Evolutionary conservation across 2,888 invertebrate species (phyloP).

Genomic region (Metacarcinus magister): DNA sequence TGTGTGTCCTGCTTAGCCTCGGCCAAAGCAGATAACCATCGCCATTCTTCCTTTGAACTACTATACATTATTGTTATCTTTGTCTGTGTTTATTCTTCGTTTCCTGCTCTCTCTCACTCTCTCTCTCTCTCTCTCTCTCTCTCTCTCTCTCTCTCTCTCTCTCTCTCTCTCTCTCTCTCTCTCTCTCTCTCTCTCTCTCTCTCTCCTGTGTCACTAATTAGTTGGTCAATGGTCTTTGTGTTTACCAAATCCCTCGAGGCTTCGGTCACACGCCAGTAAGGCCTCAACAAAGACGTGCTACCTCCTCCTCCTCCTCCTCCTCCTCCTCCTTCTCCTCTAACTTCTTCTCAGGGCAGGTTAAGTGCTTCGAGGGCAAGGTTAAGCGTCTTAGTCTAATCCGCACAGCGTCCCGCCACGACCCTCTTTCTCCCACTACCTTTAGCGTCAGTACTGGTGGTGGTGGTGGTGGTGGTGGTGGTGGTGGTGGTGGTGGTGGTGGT

Average conservation of each 20-base stretch:
- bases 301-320: conserved; percentile 30
- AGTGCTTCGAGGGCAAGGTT: background rate
- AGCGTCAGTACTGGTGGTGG: background rate
- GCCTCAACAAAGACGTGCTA: background rate
- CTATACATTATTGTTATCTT: background rate
- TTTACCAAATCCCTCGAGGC: conserved; percentile 11
- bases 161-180: conserved; percentile 19
- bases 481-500: background rate
- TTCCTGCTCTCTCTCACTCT: background rate
- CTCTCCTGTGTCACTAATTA: background rate
- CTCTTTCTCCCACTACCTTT: background rate
- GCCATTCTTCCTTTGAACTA: too few species aligned
- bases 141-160: conserved; percentile 39
- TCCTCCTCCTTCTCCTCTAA: background rate
- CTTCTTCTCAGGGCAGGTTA: background rate
- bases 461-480: background rate
- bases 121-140: background rate
- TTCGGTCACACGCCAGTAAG: conserved; percentile 22
- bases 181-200: background rate
- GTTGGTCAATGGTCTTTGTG: background rate
- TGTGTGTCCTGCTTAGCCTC: too few species aligned
- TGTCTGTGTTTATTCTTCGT: background rate
- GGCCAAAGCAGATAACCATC: too few species aligned
- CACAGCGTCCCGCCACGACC: background rate
- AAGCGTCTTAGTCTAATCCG: background rate